phyloP scores from a whole-genome alignment of 2,113 vertebrate genomes.

The Seriola rivoliana region DNA sequence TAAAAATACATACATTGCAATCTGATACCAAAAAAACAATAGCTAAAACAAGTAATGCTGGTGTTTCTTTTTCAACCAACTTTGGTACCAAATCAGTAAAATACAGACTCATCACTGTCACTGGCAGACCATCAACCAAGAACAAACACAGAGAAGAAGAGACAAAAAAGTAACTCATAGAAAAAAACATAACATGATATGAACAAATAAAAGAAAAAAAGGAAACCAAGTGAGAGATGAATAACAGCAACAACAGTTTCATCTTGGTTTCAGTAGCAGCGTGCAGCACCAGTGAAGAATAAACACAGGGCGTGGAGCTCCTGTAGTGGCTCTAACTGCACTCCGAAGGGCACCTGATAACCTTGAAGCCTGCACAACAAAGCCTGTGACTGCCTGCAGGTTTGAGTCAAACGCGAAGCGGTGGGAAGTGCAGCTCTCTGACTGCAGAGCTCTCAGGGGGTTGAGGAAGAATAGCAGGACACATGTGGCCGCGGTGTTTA shows the following conservation, averaged over 20 bases:
- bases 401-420: slow-evolving; percentile 22
- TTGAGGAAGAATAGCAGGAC: slow-evolving; percentile 76
- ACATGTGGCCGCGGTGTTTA: slow-evolving; percentile 55
- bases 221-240: neutral
- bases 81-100: neutral
- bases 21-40: no score
- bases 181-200: neutral
- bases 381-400: slow-evolving; percentile 25
- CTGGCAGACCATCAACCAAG: neutral
- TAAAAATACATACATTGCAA: no score
- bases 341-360: slow-evolving; percentile 36
- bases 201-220: neutral
- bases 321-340: slow-evolving; percentile 8
- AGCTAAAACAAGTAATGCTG: neutral
- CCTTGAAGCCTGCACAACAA: slow-evolving; percentile 52
- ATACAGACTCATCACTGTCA: neutral
- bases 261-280: neutral
- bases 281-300: neutral
- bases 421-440: slow-evolving; percentile 36
- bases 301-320: slow-evolving; percentile 17
- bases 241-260: neutral
- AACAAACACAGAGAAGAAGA: neutral
- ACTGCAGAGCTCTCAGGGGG: slow-evolving; percentile 34
- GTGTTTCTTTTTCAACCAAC: neutral
- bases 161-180: neutral